Conservation (phyloP, 2,797 vertebrate species). For the Antrozous pallidus region DNA sequence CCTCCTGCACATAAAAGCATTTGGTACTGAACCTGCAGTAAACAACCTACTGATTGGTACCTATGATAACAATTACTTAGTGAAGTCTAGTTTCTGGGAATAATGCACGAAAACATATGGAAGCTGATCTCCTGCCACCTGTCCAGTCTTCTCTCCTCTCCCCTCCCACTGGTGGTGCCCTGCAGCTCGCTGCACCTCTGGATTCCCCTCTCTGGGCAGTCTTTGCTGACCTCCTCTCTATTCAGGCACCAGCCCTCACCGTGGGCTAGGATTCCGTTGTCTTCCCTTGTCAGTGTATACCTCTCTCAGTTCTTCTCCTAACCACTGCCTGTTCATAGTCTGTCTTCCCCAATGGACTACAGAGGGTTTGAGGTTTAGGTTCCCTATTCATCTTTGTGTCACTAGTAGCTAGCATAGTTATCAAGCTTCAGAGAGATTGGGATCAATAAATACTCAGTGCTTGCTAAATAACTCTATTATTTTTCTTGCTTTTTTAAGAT, state of each 20-base stretch:
- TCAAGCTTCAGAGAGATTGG: background rate
- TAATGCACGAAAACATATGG: background rate
- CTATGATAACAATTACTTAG: background rate
- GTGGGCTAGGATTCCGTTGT: background rate
- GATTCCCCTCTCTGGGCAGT: background rate
- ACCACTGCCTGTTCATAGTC: background rate
- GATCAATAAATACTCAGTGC: background rate
- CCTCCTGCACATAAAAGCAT: background rate
- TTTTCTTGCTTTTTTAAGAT: background rate
- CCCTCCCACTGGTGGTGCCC: fast-evolving
- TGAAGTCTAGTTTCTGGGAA: background rate
- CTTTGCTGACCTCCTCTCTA: background rate
- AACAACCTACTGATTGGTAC: background rate
- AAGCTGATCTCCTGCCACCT: background rate
- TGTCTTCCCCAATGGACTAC: background rate
- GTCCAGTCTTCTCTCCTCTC: no score
- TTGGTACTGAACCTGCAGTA: background rate
- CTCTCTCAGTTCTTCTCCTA: background rate
- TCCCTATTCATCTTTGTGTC: background rate
- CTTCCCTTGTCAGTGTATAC: fast-evolving
- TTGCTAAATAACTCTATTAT: background rate
- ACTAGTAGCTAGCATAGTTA: background rate
- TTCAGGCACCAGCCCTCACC: fast-evolving
- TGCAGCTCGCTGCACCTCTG: background rate
- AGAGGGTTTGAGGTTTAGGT: background rate